A percentile compares a stretch with the other conserved stretches of the same genome.
Evolutionary conservation across 2,888 invertebrate genomes (phyloP).

Genomic region (Lasioglossum marginatum): DNA sequence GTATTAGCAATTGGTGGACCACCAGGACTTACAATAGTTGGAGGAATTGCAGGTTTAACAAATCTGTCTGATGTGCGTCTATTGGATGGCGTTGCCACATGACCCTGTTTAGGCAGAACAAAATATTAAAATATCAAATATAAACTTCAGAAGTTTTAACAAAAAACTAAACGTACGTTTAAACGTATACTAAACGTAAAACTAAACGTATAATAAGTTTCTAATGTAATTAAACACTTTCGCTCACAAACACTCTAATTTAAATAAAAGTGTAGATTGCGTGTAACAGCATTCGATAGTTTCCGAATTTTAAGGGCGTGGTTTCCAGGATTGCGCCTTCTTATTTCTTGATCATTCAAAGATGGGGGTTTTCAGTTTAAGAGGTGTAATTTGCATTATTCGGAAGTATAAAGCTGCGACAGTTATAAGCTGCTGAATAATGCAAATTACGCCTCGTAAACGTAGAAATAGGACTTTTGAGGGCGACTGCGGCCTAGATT

Average conservation of each 20-base stretch:
- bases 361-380: no score
- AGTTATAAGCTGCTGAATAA: no score
- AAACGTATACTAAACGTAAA: no score
- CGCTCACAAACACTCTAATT: no score
- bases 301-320: not conserved
- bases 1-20: conserved; percentile 79
- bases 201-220: not conserved
- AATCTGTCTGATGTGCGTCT: conserved; percentile 92
- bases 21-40: conserved; percentile 86
- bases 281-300: not conserved
- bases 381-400: no score
- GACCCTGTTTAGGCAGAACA: conserved; percentile 71
- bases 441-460: no score
- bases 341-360: no score
- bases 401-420: no score
- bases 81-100: conserved; percentile 83
- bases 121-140: conserved; percentile 16
- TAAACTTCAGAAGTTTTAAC: not conserved
- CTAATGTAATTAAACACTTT: not conserved
- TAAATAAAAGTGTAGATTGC: not conserved
- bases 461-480: no score
- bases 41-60: conserved; percentile 94
- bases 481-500: no score
- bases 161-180: not conserved
- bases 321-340: no score